Evolutionary conservation across 2,888 invertebrate genomes (phyloP).

Genomic region (Drosophila limbata): DNA sequence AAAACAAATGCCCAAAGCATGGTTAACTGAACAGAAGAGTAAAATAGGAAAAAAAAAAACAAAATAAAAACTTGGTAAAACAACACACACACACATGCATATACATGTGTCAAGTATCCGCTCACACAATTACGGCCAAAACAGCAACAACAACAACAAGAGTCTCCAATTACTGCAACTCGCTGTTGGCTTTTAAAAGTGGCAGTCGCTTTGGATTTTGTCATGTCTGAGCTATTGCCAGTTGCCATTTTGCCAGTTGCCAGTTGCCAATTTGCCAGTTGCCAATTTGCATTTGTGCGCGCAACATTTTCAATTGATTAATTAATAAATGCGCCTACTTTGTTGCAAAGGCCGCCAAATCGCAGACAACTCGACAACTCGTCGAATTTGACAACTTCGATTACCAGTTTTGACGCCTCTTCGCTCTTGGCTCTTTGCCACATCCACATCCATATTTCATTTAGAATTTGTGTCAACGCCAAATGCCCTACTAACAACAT

Average conservation of each 20-base stretch:
- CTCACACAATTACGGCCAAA: constrained; percentile 30
- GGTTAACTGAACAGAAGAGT: constrained; percentile 45
- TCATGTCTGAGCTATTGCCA: constrained; percentile 36
- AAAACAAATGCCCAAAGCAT: constrained; percentile 34
- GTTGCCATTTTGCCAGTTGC: constrained; percentile 25
- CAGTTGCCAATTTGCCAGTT: constrained; percentile 26
- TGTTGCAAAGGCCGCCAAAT: constrained; percentile 32
- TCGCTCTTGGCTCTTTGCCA: constrained; percentile 15
- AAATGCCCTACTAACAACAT: constrained; percentile 23
- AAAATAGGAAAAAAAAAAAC: background rate
- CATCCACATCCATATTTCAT: constrained; percentile 9
- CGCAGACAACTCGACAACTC: constrained; percentile 38
- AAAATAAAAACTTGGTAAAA: constrained; percentile 17
- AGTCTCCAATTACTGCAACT: constrained; percentile 71
- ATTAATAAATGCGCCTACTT: constrained; percentile 71
- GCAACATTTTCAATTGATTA: constrained; percentile 64
- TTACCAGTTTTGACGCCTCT: constrained; percentile 39
- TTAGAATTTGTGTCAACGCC: constrained; percentile 62
- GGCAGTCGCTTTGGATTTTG: constrained; percentile 58
- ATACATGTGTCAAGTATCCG: constrained; percentile 29
- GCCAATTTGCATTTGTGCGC: constrained; percentile 60
- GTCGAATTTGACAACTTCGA: constrained; percentile 20
- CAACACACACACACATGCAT: constrained; percentile 15
- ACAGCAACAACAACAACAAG: constrained; percentile 26
- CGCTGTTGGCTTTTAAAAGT: constrained; percentile 47